Conservation (phyloP, 1,140 invertebrate genomes). For the Procambarus clarkii region DNA sequence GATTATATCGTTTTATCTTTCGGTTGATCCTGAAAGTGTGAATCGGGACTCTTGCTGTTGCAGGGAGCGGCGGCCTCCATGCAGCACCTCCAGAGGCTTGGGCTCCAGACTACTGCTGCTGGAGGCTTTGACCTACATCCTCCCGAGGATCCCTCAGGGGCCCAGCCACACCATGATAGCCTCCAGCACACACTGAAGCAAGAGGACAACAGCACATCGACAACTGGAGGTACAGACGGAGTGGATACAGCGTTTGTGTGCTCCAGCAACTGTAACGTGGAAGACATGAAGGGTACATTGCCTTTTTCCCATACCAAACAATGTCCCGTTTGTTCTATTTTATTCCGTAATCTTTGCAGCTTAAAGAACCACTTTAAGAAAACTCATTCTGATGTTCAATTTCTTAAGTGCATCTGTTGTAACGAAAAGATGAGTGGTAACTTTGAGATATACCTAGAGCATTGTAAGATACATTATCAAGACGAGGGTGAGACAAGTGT, state of each 20-base stretch:
- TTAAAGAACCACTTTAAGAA: conserved; percentile 37
- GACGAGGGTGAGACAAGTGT: not conserved
- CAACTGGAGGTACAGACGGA: not conserved
- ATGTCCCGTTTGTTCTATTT: conserved; percentile 35
- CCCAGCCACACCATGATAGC: not conserved
- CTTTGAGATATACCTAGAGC: conserved; percentile 24
- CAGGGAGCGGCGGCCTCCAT: conserved; percentile 46
- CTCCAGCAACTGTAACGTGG: not conserved
- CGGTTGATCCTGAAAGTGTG: conserved; percentile 43
- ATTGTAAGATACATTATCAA: conserved; percentile 17
- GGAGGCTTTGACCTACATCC: not conserved
- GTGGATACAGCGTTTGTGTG: not conserved
- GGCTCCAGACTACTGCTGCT: not conserved
- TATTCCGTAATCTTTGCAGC: not conserved
- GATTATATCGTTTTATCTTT: not conserved
- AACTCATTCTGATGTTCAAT: conserved; percentile 21
- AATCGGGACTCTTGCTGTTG: conserved; percentile 51
- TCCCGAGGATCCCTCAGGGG: not conserved
- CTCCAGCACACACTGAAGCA: not conserved
- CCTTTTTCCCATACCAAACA: not conserved
- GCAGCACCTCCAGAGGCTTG: not conserved
- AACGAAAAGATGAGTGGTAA: not conserved
- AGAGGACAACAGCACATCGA: not conserved
- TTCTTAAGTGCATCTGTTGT: conserved; percentile 32
- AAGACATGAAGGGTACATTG: not conserved